Evolutionary conservation across 2,113 vertebrate genomes (phyloP), one percentile per base, ranked within the genome.

Genomic region (Pogona vitticeps): DNA sequence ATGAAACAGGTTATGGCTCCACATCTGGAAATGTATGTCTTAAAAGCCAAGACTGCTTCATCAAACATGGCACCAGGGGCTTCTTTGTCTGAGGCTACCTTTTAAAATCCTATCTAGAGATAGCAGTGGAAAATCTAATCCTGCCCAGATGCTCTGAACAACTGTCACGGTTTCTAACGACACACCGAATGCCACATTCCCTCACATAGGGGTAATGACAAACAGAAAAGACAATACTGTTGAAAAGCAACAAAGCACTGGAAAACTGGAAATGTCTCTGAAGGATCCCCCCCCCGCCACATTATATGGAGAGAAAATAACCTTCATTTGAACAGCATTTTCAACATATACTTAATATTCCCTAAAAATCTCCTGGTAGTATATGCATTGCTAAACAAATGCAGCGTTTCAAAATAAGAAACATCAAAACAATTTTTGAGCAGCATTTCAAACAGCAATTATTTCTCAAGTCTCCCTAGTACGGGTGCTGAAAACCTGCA

Each of bases 1-100:
- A 76, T 77, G 72, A 92, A 90, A 88, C 38, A 40, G 79, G 79
- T 76, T 82, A 26, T 15, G 61, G 40, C 61, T 75, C 85, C 77
- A 14, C 46, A 83, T 9, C n/a, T 61, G 83, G 70, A 90, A 90
- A 81, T 6, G 10, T 33, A 9, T 71, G 17, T 76, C 36, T 65
- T 40, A 76, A 76, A 89, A 93, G n/a, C 0, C 6, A 78, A 31
- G 7, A 15, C 7, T 76, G 36, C 76, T 2, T 78, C 63, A 82
- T 63, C 36, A 85, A 14, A 71, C 31, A 67, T 6, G 17, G 20
- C 23, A 67, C 23, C 80, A 33, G 67, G 77, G 38, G 17, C 42
- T 42, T 88, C 71, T 72, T 40, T 86, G 8, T 31, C 20, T 4
- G 7, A 86, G 63, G 59, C 42, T 52, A 15, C 46, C 1, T 71